Conservation (phyloP, 2,113 vertebrate genomes). For the Eolophus roseicapilla region DNA sequence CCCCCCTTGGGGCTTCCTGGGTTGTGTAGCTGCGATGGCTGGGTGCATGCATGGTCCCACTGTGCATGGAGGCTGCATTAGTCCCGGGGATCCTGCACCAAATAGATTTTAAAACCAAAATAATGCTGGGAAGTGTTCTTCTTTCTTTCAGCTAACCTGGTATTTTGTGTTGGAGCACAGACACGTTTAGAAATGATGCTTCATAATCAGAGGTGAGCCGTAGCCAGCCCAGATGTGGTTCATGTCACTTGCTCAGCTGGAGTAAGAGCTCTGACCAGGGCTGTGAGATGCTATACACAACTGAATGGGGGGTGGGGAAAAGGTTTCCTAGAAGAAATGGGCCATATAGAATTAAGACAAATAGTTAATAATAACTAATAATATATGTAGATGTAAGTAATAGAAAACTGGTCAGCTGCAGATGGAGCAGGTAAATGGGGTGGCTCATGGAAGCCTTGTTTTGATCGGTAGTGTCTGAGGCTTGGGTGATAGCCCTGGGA, state of each 20-base stretch:
- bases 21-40: neutral
- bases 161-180: neutral
- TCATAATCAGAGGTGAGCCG: neutral
- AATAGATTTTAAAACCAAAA: neutral
- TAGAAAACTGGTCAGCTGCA: neutral
- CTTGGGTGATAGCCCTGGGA: neutral
- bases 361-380: neutral
- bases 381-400: neutral
- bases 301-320: neutral
- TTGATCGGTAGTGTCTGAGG: neutral
- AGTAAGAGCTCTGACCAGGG: neutral
- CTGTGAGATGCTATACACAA: neutral
- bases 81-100: neutral
- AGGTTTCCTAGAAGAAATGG: neutral
- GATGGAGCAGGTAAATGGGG: neutral
- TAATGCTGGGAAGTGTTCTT: neutral
- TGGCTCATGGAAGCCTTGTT: neutral
- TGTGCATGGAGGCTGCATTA: fast-evolving
- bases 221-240: neutral
- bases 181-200: neutral
- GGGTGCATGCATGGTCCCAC: neutral
- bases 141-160: neutral
- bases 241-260: neutral
- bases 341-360: neutral
- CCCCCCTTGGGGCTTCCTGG: fast-evolving